Evolutionary conservation across 2,797 vertebrate genomes (phyloP).

Genomic region (Schizopygopsis malacanthus): DNA sequence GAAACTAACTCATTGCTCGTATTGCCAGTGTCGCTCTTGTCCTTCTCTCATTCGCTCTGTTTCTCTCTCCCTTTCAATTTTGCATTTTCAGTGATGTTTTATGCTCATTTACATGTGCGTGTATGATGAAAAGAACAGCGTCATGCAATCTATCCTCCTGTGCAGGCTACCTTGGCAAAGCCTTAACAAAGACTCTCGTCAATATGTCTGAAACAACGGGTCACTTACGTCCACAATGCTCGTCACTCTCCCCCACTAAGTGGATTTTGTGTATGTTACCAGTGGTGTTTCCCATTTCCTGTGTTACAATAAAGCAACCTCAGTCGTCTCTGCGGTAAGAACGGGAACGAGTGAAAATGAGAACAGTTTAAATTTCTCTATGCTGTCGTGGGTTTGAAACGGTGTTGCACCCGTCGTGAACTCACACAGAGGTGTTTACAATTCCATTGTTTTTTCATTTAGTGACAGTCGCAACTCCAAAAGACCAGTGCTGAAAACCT

Average conservation of each 20-base stretch:
- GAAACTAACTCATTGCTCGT: conserved; percentile 36
- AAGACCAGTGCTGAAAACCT: conserved; percentile 65
- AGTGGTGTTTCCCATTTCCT: conserved; percentile 49
- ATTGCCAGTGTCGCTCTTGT: conserved; percentile 8
- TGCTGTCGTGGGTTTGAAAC: conserved; percentile 60
- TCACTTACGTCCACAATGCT: conserved; percentile 38
- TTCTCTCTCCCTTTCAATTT: conserved; percentile 24
- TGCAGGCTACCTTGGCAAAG: conserved; percentile 58
- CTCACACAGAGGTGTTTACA: conserved; percentile 67
- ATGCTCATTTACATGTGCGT: conserved; percentile 43
- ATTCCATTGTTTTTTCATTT: conserved; percentile 57
- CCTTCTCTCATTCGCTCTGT: conserved; percentile 19
- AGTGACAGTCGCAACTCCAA: conserved; percentile 54
- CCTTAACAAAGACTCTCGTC: conserved; percentile 54
- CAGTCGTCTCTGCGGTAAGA: conserved; percentile 44
- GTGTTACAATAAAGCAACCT: conserved; percentile 59
- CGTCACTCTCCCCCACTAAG: conserved; percentile 36
- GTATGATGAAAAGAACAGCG: conserved; percentile 53
- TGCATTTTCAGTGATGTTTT: conserved; percentile 36
- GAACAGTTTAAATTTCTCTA: conserved; percentile 51
- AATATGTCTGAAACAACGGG: conserved; percentile 43
- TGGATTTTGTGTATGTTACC: conserved; percentile 60
- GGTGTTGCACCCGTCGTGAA: conserved; percentile 60
- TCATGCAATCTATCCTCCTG: conserved; percentile 56
- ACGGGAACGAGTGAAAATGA: conserved; percentile 33